Conservation (phyloP, 1,140 invertebrate genomes). For the Campoletis sonorensis region DNA sequence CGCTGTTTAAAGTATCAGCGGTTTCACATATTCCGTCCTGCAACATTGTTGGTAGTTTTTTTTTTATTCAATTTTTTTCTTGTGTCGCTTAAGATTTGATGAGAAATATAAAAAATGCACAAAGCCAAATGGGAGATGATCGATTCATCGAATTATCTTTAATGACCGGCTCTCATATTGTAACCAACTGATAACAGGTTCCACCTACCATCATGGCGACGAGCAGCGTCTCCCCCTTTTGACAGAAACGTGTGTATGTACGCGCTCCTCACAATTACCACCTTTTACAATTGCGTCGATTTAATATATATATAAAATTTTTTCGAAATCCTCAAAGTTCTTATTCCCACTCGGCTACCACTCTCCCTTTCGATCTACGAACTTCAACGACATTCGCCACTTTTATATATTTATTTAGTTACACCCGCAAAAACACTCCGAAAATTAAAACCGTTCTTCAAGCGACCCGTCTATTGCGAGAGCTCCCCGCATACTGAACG, state of each 20-base stretch:
- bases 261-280: too few species aligned
- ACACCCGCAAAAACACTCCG: too few species aligned
- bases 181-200: slow-evolving; percentile 73
- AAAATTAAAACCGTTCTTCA: too few species aligned
- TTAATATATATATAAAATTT: too few species aligned
- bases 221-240: slow-evolving; percentile 62
- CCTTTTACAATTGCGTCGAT: not conserved
- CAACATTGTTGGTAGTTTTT: slow-evolving; percentile 66
- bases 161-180: slow-evolving; percentile 59
- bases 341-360: too few species aligned
- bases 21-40: slow-evolving; percentile 75
- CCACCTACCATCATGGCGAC: slow-evolving; percentile 77
- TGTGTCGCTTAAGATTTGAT: not conserved
- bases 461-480: too few species aligned
- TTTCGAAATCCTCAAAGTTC: too few species aligned
- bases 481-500: too few species aligned
- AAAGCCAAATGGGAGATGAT: not conserved
- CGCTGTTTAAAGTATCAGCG: slow-evolving; percentile 70
- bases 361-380: not conserved
- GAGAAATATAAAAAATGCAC: not conserved
- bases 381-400: not conserved
- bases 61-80: not conserved
- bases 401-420: not conserved
- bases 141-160: slow-evolving; percentile 40
- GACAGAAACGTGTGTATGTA: slow-evolving; percentile 7